Base-by-base conservation (phyloP, 1,140 invertebrate genomes). In the Ostrea denselamellosa region DNA sequence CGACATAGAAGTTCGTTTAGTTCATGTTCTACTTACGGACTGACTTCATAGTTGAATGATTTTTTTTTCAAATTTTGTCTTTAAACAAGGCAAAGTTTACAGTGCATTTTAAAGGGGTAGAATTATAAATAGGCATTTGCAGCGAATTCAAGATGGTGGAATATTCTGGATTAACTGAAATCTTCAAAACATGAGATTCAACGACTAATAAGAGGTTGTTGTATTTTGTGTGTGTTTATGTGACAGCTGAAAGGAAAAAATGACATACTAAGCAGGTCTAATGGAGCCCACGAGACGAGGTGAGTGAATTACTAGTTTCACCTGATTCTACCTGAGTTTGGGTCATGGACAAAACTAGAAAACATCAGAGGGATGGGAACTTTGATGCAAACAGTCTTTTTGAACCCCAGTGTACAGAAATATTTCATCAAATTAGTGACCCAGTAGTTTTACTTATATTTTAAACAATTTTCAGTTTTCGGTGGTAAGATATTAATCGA, bases 81-180 rank as follows among this genome's bases (percentile, higher is more conserved):
- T 77, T 68, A 28, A 77, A 77, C 68, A 25, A 28, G 28, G 25
- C 28, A 25, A 28, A n/a, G 68, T 77, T 77, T 77, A 25, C 3
- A 28, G 68, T 77, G 68, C 68, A 77, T 34, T 77, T 34, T 77
- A 28, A 77, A 77, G 68, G 68, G 68, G 68, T 77, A 77, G 22
- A 28, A 25, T 77, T 77, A 77, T 77, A 28, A 28, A 77, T 77
- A 77, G 68, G 25, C 68, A 77, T 12, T 14, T 9, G 28, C 9
- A 28, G 68, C 25, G 28, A 34, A 77, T 34, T 14, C 68, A 77
- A 77, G 28, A 77, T 77, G 68, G 68, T 77, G 68, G 68, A 77
- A 77, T 77, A 28, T 34, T 34, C 9, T 77, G 22, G 25, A 71
- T 34, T 0, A n/a, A 62, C 14, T 62, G 14, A 62, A 62, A 44